Percentiles rank a stretch among this genome's conserved stretches.
These are phyloP conservation scores for Tetrao urogallus DNA, from an alignment of 2,113 vertebrate genomes.

Conservation along the genomic window DNA sequence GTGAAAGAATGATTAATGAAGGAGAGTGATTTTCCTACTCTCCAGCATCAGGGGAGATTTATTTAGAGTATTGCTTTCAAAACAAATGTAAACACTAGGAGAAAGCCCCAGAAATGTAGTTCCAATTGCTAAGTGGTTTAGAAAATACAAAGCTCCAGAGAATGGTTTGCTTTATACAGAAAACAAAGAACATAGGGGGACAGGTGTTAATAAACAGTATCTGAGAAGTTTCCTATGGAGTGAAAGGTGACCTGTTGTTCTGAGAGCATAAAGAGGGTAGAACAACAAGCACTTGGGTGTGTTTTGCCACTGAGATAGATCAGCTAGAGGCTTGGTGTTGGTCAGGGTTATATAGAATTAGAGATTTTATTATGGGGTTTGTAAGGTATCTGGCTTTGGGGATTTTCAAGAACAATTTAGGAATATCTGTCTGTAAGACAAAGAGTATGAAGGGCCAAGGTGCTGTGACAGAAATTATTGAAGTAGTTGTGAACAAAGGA, in stretches of 20 bases:
- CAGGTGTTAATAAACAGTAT: not conserved
- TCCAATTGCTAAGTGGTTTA: not conserved
- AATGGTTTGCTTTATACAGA: constrained; percentile 1
- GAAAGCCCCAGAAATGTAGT: not conserved
- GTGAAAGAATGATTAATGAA: not conserved
- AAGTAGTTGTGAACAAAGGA: not conserved
- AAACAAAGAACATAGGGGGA: not conserved
- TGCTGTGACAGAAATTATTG: not conserved
- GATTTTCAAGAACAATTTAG: constrained; percentile 11
- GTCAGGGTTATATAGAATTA: not conserved
- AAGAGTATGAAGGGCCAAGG: constrained; percentile 6
- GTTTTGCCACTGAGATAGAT: not conserved
- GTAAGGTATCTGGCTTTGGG: not conserved
- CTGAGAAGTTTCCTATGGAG: not conserved
- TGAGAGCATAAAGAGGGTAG: not conserved
- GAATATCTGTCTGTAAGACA: not conserved
- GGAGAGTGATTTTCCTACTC: not conserved
- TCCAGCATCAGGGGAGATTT: not conserved
- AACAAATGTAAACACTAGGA: not conserved
- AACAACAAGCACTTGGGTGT: not conserved
- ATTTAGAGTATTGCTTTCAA: not conserved
- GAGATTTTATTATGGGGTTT: constrained; percentile 3
- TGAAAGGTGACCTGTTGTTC: not conserved
- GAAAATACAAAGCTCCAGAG: not conserved
- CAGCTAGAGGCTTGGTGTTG: not conserved